Evolutionary conservation across 2,888 invertebrate species (phyloP).

Genomic region (Labia minor): DNA sequence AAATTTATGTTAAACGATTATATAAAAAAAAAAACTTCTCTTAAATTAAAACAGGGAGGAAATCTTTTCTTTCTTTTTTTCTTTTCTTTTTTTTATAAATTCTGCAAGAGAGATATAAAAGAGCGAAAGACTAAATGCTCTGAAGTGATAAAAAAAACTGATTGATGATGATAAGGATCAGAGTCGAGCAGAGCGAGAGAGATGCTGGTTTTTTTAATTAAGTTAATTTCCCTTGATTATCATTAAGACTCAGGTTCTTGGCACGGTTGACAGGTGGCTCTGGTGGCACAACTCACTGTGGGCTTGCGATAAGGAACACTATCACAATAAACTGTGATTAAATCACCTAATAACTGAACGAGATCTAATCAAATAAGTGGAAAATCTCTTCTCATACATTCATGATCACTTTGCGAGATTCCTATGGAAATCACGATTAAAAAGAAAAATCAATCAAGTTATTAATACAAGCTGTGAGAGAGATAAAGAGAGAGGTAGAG

Average conservation of each 20-base stretch:
- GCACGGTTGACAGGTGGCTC: not conserved
- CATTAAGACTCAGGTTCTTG: not conserved
- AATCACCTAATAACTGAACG: not conserved
- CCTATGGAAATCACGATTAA: not conserved
- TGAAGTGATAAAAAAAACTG: not conserved
- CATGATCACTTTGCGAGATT: not conserved
- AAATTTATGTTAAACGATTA: no score
- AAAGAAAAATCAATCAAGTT: conserved; percentile 1
- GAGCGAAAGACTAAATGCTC: not conserved
- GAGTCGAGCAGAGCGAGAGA: not conserved
- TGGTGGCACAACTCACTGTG: not conserved
- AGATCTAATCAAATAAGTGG: conserved; percentile 13
- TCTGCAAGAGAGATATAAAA: not conserved
- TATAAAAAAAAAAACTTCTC: no score
- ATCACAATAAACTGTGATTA: not conserved
- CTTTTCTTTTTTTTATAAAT: no score
- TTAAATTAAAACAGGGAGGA: no score
- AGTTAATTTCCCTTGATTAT: conserved; percentile 8
- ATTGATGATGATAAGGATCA: conserved; percentile 13
- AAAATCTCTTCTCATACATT: not conserved
- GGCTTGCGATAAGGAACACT: not conserved
- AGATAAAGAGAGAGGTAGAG: no score
- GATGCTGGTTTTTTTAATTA: not conserved
- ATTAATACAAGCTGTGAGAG: not conserved
- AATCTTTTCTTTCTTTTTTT: no score